A percentile compares a stretch with the other conserved stretches of the same genome.
phyloP scores from a whole-genome alignment of 2,113 vertebrate species.

The Passer montanus region DNA sequence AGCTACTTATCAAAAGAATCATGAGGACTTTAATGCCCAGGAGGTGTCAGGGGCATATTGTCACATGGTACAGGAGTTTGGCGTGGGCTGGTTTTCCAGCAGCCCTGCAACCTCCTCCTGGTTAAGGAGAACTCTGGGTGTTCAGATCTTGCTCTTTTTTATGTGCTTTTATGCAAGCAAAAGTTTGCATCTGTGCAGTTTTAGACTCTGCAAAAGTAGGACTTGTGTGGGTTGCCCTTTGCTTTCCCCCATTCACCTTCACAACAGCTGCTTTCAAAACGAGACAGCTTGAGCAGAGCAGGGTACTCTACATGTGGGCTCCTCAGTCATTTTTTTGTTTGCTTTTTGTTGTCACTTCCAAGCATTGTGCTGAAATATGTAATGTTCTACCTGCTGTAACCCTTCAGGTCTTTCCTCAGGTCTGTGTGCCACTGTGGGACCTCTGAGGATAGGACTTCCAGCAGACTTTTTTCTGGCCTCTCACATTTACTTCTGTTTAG shows the following conservation, averaged over 20 bases:
- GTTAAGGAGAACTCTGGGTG: not conserved
- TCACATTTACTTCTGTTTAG: not conserved
- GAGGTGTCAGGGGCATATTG: not conserved
- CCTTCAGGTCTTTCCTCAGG: not conserved
- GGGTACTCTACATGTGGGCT: not conserved
- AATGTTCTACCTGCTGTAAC: not conserved
- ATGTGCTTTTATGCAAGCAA: not conserved
- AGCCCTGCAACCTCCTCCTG: not conserved
- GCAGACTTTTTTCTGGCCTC: not conserved
- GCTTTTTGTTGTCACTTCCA: not conserved
- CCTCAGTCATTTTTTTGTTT: not conserved
- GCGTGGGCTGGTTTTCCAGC: not conserved
- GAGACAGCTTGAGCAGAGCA: not conserved
- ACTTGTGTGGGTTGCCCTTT: not conserved
- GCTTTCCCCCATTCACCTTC: not conserved
- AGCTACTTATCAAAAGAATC: not conserved
- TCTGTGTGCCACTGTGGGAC: not conserved
- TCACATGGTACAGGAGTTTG: not conserved
- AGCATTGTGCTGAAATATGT: not conserved
- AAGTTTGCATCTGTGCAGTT: not conserved
- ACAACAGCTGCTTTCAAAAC: not conserved
- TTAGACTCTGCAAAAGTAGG: not conserved
- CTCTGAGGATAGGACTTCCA: not conserved
- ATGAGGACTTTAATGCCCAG: not conserved
- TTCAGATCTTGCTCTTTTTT: not conserved